Evolutionary conservation across 2,797 vertebrate species (phyloP).

Genomic region (Erpetoichthys calabaricus): DNA sequence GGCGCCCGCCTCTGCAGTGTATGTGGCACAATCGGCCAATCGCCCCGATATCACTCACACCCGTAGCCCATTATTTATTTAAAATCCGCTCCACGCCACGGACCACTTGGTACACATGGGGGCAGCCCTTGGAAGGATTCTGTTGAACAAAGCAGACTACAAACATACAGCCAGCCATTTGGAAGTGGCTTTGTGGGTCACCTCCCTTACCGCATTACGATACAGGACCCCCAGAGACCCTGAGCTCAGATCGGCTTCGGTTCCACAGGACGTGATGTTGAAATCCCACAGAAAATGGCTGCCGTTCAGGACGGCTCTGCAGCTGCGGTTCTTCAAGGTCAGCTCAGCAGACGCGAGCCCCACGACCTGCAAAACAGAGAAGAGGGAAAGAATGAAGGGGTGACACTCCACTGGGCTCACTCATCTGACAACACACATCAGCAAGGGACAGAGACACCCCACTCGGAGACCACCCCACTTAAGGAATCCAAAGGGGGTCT

Average conservation of each 20-base stretch:
- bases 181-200: neutral
- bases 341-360: conserved; percentile 27
- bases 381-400: neutral
- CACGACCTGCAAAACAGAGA: conserved; percentile 25
- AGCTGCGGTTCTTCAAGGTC: conserved; percentile 42
- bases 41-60: no score
- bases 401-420: neutral
- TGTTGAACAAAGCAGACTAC: no score
- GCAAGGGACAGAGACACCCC: no score
- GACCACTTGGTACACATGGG: no score
- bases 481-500: no score
- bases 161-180: neutral
- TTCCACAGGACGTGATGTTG: conserved; percentile 53
- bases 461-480: no score
- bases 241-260: conserved; percentile 31
- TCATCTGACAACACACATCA: no score
- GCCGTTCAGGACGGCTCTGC: conserved; percentile 43
- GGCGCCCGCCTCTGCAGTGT: no score
- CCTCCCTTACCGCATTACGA: conserved; percentile 44
- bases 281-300: conserved; percentile 56
- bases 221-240: conserved; percentile 36
- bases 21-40: no score
- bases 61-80: no score
- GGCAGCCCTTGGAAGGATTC: no score
- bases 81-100: no score